Conservation (phyloP, 2,113 vertebrate genomes). For the Phoxinus phoxinus region DNA sequence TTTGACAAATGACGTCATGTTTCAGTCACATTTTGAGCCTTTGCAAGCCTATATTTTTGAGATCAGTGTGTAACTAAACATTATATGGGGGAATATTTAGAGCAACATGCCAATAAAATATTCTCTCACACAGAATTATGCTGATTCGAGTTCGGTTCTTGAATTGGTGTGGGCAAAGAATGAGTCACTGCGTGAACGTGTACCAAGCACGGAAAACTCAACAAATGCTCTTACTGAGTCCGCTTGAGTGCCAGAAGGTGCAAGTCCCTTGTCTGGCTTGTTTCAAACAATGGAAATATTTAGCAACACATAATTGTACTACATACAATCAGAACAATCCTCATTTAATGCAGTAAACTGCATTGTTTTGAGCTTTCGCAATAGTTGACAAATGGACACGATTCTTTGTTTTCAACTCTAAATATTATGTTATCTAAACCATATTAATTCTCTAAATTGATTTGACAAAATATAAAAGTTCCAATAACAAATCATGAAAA, state of each 20-base stretch:
- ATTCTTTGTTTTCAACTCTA: background rate
- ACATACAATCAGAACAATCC: constrained; percentile 62
- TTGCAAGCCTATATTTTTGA: constrained; percentile 7
- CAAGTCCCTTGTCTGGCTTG: constrained; percentile 52
- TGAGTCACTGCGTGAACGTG: constrained; percentile 30
- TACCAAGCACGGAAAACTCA: constrained; percentile 42
- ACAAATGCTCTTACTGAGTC: constrained; percentile 4
- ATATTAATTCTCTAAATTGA: no score
- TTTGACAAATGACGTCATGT: constrained; percentile 21
- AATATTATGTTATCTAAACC: no score
- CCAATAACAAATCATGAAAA: no score
- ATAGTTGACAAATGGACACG: constrained; percentile 11
- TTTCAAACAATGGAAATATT: constrained; percentile 49
- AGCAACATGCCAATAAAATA: background rate
- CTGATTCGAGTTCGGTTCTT: background rate
- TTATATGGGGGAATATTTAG: background rate
- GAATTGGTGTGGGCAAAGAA: constrained; percentile 11
- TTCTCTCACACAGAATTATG: constrained; percentile 10
- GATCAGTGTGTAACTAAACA: constrained; percentile 32
- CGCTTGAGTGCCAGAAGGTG: constrained; percentile 48
- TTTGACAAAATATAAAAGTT: no score
- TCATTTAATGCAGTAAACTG: constrained; percentile 48
- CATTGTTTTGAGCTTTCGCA: constrained; percentile 53
- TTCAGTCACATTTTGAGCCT: constrained; percentile 9
- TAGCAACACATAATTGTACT: constrained; percentile 9